These are phyloP conservation scores for Lagria hirta DNA, from an alignment of 2,888 invertebrate genomes.

Conservation along the genomic window DNA sequence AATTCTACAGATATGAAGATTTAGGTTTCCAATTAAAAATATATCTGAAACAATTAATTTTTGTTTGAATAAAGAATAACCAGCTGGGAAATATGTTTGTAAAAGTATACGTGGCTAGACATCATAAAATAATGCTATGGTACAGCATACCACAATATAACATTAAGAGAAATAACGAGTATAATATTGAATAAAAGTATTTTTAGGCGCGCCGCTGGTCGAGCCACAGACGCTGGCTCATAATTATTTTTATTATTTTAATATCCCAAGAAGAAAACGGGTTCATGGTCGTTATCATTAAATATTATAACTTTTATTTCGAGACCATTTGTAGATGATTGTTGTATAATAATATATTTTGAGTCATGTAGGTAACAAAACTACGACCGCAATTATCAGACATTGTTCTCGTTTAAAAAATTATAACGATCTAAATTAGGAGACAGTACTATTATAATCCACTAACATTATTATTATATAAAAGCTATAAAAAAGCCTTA, in stretches of 20 bases:
- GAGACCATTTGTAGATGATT: slow-evolving; percentile 52
- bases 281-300: slow-evolving; percentile 57
- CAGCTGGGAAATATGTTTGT: slow-evolving; percentile 3
- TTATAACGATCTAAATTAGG: slow-evolving; percentile 21
- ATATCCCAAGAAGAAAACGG: slow-evolving; percentile 53
- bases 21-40: slow-evolving; percentile 47
- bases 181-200: slow-evolving; percentile 27
- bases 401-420: slow-evolving; percentile 37
- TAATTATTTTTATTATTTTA: slow-evolving; percentile 56
- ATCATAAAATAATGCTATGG: slow-evolving; percentile 15
- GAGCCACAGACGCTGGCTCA: slow-evolving; percentile 33
- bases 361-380: slow-evolving; percentile 49
- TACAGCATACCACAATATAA: slow-evolving; percentile 7
- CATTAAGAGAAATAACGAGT: slow-evolving; percentile 21
- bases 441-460: too few species aligned
- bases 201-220: slow-evolving; percentile 38
- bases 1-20: slow-evolving; percentile 40
- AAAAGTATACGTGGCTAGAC: slow-evolving; percentile 8
- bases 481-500: too few species aligned
- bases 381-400: slow-evolving; percentile 40
- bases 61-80: slow-evolving; percentile 10
- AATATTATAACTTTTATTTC: slow-evolving; percentile 56
- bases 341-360: slow-evolving; percentile 53
- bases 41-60: slow-evolving; percentile 41
- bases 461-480: too few species aligned